These are phyloP conservation scores for Onychorhynchus coronatus DNA, from an alignment of 2,113 vertebrate genomes.

Conservation along the genomic window DNA sequence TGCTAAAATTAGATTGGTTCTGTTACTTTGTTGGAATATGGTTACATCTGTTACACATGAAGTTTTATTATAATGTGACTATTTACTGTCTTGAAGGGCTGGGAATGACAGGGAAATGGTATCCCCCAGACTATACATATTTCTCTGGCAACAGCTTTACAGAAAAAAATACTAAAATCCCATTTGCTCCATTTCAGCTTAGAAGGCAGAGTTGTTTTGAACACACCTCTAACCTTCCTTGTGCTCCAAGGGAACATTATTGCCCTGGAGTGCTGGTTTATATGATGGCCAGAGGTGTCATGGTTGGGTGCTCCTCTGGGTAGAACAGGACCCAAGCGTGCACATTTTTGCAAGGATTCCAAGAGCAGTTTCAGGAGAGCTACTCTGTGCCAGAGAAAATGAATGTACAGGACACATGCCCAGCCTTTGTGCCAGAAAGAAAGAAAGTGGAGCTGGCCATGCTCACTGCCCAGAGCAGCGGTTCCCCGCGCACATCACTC, in stretches of 20 bases:
- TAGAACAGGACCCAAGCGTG: neutral
- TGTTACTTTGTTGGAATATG: neutral
- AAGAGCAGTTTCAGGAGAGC: neutral
- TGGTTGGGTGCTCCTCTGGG: neutral
- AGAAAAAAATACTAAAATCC: neutral
- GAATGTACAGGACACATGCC: neutral
- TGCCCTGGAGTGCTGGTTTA: neutral
- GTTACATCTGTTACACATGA: neutral
- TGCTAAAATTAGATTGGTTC: neutral
- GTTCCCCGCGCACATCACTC: neutral
- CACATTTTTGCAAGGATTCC: neutral
- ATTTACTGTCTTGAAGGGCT: neutral
- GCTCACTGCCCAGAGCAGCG: neutral
- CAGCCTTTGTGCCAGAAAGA: neutral
- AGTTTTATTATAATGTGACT: neutral
- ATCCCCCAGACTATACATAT: rapidly evolving
- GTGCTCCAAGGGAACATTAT: neutral
- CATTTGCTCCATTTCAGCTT: neutral
- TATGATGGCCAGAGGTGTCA: neutral
- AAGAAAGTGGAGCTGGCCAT: neutral
- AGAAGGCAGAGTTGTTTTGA: neutral
- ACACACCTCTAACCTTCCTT: neutral
- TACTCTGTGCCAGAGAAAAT: neutral
- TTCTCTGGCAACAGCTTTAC: neutral
- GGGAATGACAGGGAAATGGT: neutral